A percentile compares a stretch with the other conserved stretches of the same genome.
Conservation (phyloP, 2,797 vertebrate genomes). For the Spea hammondii region DNA sequence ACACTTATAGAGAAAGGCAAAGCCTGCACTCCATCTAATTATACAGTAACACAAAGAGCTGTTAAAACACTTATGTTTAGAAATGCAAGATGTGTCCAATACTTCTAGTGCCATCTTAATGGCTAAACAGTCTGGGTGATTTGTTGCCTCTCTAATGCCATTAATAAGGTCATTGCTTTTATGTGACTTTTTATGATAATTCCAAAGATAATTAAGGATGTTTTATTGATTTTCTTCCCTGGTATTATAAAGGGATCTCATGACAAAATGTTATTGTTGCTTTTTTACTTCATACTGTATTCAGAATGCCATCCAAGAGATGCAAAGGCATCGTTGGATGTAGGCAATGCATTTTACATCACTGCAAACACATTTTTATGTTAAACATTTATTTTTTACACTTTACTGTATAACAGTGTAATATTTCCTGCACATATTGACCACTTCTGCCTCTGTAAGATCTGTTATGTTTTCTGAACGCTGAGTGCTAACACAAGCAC, state of each 20-base stretch:
- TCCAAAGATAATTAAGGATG: neutral
- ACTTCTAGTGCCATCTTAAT: neutral
- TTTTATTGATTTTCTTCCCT: neutral
- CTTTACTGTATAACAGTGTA: no score
- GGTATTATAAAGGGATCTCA: neutral
- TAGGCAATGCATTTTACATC: no score
- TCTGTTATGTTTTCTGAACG: no score
- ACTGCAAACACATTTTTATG: no score
- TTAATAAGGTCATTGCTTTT: neutral
- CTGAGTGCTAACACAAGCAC: no score
- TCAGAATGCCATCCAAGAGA: no score
- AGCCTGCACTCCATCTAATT: conserved; percentile 4
- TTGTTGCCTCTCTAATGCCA: neutral
- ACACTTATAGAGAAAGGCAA: conserved; percentile 2
- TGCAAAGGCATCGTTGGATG: no score
- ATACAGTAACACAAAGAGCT: neutral
- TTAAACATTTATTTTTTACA: no score
- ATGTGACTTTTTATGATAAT: neutral
- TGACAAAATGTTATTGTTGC: neutral
- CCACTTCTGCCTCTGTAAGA: no score
- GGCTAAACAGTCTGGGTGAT: neutral
- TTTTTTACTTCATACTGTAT: no score
- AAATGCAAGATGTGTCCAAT: neutral
- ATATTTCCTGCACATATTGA: no score
- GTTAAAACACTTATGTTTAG: neutral